Percentiles rank a stretch among this genome's conserved stretches.
Conservation (phyloP, 1,140 invertebrate species). For the Monochamus saltuarius region DNA sequence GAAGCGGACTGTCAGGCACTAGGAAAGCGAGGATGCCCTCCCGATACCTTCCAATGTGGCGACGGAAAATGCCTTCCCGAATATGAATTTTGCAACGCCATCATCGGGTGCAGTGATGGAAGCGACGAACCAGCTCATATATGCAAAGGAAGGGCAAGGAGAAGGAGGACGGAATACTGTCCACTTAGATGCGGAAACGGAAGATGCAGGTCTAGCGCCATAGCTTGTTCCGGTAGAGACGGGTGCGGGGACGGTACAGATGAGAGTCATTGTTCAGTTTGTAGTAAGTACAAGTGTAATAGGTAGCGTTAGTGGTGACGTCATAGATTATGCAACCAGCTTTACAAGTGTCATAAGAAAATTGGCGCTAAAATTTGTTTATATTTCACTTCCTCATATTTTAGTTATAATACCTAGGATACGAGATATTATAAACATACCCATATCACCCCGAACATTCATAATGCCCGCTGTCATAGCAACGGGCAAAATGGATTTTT, state of each 20-base stretch:
- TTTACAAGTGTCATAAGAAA: too few relatives aligned
- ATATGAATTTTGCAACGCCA: slow-evolving; percentile 88
- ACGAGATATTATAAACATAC: too few relatives aligned
- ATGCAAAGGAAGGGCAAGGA: slow-evolving; percentile 56
- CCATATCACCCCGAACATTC: too few relatives aligned
- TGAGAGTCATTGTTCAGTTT: slow-evolving; percentile 79
- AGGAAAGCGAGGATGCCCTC: slow-evolving; percentile 62
- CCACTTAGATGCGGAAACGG: slow-evolving; percentile 83
- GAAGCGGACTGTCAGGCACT: slow-evolving; percentile 68
- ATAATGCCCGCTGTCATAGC: too few relatives aligned
- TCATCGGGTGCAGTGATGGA: slow-evolving; percentile 76
- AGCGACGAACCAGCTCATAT: slow-evolving; percentile 79
- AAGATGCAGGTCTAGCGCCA: slow-evolving; percentile 80
- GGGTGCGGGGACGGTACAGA: slow-evolving; percentile 89
- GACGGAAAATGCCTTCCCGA: slow-evolving; percentile 84
- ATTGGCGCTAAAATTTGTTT: too few relatives aligned
- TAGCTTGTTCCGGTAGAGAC: slow-evolving; percentile 82
- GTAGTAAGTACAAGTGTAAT: slow-evolving; percentile 68
- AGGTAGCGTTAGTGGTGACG: background rate
- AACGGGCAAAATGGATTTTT: too few relatives aligned
- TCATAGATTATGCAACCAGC: too few relatives aligned
- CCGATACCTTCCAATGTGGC: slow-evolving; percentile 76
- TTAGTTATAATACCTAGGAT: too few relatives aligned
- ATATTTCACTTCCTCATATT: too few relatives aligned
- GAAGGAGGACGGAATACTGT: slow-evolving; percentile 56